Conservation (phyloP, 2,888 invertebrate species). For the Poecilobothrus nobilitatus region DNA sequence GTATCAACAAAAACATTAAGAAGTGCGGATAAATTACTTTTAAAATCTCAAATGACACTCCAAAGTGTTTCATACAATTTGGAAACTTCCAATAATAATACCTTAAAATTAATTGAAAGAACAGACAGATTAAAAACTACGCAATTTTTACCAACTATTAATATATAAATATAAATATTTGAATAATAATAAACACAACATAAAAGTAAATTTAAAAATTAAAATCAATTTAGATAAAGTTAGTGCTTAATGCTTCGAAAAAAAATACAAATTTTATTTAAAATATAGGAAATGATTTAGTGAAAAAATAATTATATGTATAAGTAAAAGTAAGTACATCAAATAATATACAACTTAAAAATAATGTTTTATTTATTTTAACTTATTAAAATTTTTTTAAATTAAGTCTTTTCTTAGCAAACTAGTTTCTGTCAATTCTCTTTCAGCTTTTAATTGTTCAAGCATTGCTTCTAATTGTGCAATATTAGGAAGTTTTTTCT, state of each 20-base stretch:
- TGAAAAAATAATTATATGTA: too few species aligned
- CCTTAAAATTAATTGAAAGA: neutral
- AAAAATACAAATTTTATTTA: too few species aligned
- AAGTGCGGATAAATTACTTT: neutral
- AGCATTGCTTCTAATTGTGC: slow-evolving; percentile 10
- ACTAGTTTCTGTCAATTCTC: neutral
- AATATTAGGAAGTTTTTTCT: neutral
- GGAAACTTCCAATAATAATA: neutral
- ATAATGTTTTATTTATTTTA: too few species aligned
- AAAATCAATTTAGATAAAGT: too few species aligned
- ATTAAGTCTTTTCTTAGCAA: too few species aligned
- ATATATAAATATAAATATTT: neutral
- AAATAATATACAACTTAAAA: too few species aligned
- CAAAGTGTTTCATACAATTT: neutral
- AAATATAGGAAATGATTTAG: too few species aligned
- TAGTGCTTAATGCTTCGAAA: too few species aligned
- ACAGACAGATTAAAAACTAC: neutral
- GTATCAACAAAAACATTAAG: neutral
- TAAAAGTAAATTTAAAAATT: too few species aligned
- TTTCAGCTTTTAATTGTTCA: slow-evolving; percentile 5
- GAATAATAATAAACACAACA: too few species aligned
- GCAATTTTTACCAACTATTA: neutral
- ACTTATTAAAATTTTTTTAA: too few species aligned
- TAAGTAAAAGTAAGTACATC: too few species aligned
- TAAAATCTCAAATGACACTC: neutral